Evolutionary conservation across 2,888 invertebrate genomes (phyloP).

Genomic region (Melanchra persicariae): DNA sequence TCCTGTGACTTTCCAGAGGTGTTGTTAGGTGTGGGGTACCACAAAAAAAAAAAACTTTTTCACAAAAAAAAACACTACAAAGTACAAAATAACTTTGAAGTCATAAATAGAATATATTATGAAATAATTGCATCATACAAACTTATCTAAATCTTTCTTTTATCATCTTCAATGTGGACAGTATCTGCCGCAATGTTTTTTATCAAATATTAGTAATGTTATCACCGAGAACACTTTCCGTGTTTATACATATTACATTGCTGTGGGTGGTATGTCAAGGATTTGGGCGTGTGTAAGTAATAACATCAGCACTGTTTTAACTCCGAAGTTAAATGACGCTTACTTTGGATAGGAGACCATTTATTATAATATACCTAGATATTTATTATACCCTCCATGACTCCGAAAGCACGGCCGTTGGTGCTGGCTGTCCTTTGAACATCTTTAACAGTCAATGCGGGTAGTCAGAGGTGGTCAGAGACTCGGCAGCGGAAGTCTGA

Average conservation of each 20-base stretch:
- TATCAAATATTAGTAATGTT: not conserved
- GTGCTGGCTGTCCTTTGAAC: not conserved
- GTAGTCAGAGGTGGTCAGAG: not conserved
- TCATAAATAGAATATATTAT: not conserved
- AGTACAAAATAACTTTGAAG: too few relatives aligned
- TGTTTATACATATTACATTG: not conserved
- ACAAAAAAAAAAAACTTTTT: too few relatives aligned
- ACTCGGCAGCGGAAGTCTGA: not conserved
- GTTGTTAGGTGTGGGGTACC: too few relatives aligned
- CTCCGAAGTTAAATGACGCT: not conserved
- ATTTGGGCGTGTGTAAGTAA: not conserved
- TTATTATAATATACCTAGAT: not conserved
- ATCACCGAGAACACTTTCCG: not conserved
- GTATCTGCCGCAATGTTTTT: not conserved
- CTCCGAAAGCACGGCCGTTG: not conserved
- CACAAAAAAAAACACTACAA: too few relatives aligned
- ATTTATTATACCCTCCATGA: too few relatives aligned
- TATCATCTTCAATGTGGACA: conserved; percentile 11
- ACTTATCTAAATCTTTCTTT: conserved; percentile 8
- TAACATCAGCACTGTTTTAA: not conserved
- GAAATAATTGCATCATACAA: conserved; percentile 1
- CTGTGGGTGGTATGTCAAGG: too few relatives aligned
- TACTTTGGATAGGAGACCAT: not conserved
- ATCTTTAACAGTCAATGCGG: not conserved
- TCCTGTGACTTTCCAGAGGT: too few relatives aligned